Conservation (phyloP, 2,888 invertebrate genomes). For the Amitus sp. region DNA sequence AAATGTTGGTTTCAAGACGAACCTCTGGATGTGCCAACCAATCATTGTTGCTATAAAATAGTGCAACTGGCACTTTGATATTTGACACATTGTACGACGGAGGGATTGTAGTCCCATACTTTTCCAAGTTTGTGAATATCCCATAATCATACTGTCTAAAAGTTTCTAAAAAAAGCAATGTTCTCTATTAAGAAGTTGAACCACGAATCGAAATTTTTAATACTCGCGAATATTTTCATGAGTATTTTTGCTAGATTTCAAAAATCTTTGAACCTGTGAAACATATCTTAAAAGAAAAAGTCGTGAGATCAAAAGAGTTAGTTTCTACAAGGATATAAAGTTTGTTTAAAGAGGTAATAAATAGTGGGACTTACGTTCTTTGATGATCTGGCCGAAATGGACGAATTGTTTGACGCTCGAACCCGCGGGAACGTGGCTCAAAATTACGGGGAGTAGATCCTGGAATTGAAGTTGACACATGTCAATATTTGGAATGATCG, state of each 20-base stretch:
- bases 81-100: conserved; percentile 71
- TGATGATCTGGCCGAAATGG: conserved; percentile 77
- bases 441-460: conserved; percentile 76
- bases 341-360: background rate
- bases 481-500: too few relatives aligned
- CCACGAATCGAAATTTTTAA: background rate
- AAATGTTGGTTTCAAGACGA: background rate
- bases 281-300: too few relatives aligned
- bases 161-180: conserved; percentile 37
- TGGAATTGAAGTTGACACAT: too few relatives aligned
- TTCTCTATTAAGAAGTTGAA: too few relatives aligned
- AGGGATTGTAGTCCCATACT: conserved; percentile 69
- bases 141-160: conserved; percentile 70
- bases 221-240: too few relatives aligned
- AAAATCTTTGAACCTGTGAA: too few relatives aligned
- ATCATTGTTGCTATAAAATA: conserved; percentile 76
- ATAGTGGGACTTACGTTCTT: conserved; percentile 38
- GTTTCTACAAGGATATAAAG: background rate
- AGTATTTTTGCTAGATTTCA: too few relatives aligned
- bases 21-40: conserved; percentile 69
- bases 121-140: conserved; percentile 66
- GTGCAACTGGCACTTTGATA: conserved; percentile 71
- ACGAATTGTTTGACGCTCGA: conserved; percentile 75
- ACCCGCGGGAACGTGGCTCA: conserved; percentile 78
- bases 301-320: background rate